These are phyloP conservation scores for Coracias cyanogaster DNA, from an alignment of 2,797 vertebrate species.

Conservation along the genomic window DNA sequence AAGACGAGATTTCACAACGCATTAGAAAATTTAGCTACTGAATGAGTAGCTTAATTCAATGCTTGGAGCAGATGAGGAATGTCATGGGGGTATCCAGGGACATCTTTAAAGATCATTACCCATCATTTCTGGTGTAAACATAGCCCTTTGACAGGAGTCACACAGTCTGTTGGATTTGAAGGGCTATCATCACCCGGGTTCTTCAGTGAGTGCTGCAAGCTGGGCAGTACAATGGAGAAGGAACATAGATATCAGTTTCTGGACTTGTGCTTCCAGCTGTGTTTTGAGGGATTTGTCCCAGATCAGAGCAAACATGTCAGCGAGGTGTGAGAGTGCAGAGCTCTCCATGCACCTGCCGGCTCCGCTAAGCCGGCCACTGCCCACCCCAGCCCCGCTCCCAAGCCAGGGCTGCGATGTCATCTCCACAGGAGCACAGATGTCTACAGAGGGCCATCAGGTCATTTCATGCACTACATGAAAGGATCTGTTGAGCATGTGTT, in stretches of 20 bases:
- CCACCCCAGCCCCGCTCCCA: fast-evolving
- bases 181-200: background rate
- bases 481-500: fast-evolving
- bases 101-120: background rate
- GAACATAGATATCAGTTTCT: background rate
- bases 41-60: background rate
- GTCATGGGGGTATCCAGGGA: background rate
- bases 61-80: fast-evolving
- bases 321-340: fast-evolving
- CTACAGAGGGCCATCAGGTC: background rate
- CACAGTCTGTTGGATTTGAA: background rate
- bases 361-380: fast-evolving
- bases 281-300: background rate
- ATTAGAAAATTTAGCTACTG: background rate
- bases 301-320: background rate
- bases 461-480: fast-evolving
- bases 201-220: fast-evolving
- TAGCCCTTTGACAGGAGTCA: background rate
- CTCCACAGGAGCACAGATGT: background rate
- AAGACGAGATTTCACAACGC: background rate
- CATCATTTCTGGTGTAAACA: fast-evolving
- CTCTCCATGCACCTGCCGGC: fast-evolving
- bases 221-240: fast-evolving
- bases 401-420: background rate
- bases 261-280: fast-evolving